Conservation (phyloP, 2,888 invertebrate species). For the Linnaemya vulpina region DNA sequence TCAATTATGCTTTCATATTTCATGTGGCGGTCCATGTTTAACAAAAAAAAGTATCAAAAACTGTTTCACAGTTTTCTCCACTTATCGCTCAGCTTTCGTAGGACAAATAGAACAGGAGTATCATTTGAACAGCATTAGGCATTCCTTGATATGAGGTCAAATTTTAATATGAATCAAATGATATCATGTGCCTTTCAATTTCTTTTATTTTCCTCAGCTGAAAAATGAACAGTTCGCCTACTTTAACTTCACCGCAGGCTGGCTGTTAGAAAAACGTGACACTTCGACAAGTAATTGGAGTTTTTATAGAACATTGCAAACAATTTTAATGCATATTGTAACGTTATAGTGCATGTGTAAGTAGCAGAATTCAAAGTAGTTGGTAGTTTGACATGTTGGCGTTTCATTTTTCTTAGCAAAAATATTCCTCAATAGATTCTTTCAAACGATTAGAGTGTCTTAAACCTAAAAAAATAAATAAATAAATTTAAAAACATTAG, state of each 20-base stretch:
- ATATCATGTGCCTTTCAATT: conserved; percentile 28
- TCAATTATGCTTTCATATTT: no score
- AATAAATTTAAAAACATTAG: conserved; percentile 1
- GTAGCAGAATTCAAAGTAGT: conserved; percentile 8
- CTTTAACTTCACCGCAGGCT: conserved; percentile 35
- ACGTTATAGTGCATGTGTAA: not conserved
- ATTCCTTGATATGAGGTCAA: conserved; percentile 59
- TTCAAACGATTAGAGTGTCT: not conserved
- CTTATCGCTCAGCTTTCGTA: conserved; percentile 7
- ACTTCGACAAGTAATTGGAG: conserved; percentile 65
- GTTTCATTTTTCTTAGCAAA: not conserved
- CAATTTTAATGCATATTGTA: conserved; percentile 1
- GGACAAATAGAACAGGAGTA: not conserved
- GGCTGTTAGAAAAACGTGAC: conserved; percentile 60
- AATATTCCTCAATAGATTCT: conserved; percentile 10
- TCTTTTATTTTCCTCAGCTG: not conserved
- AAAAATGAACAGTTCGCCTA: conserved; percentile 46
- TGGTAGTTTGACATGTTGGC: not conserved
- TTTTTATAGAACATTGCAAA: conserved; percentile 21
- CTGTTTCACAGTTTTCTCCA: not conserved
- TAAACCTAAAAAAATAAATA: not conserved
- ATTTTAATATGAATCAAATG: conserved; percentile 64
- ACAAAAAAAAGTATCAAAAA: no score
- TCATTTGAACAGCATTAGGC: conserved; percentile 45
- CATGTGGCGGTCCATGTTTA: no score